Base-by-base conservation (phyloP, 2,888 invertebrate species). In the Candidula unifasciata region DNA sequence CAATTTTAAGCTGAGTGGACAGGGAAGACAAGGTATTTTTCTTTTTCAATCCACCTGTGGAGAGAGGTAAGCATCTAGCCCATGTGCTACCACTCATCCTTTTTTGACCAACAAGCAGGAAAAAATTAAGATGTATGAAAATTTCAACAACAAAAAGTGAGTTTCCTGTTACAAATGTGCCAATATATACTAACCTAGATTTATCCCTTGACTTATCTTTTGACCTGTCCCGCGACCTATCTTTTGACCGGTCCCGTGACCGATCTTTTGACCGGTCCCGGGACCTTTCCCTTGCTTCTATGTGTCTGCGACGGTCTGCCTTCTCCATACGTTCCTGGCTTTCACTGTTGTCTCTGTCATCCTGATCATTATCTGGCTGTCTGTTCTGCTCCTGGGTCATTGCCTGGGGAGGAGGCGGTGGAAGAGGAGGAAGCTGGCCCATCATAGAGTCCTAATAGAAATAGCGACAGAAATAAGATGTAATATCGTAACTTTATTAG, bases 261-360 rank as follows among this genome's bases (percentile, higher is more conserved):
- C 44, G 44, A 44, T 44, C 44, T 44, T 44, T 44, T 44, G 44
- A 44, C 44, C 44, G 6, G 44, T 44, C 44, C 44, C 13, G 44
- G 6, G 73, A 74, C 74, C 74, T 74, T 27, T 74, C 74, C 21
- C 74, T 54, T n/a, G 81, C 64, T n/a, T 30, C 57, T 33, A 54
- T 74, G 18, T 66, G 69, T 52, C 86, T 64, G 68, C 87, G 85
- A 8, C 86, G 68, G 0, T 83, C 83, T 37, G 79, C 76, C 21
- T 86, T 44, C 44, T 44, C 44, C 44, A 44, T 13, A 44, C 44
- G 74, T 16, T 81, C 78, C 2, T 87, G 68, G n/a, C 81, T 80
- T 33, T 87, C 86, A 24, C 82, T 57, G 16, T 87, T 83, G 35
- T 88, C 87, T 33, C 88, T 79, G 10, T 88, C 87, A 37, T 89